Conservation (phyloP, 1,140 invertebrate genomes). For the Thrips palmi region DNA sequence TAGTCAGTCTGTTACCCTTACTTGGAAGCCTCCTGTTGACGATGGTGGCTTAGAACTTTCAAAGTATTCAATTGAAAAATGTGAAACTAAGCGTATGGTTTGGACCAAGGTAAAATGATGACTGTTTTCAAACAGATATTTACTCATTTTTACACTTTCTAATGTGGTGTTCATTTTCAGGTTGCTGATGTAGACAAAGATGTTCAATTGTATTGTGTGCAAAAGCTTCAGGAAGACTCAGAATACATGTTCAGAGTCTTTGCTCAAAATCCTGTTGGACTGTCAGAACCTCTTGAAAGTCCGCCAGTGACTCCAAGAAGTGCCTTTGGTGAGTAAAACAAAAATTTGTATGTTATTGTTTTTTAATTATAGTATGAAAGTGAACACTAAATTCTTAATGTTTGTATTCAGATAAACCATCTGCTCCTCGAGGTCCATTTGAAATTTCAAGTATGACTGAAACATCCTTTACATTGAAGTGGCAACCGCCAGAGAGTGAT, state of each 20-base stretch:
- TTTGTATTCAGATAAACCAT: constrained; percentile 45
- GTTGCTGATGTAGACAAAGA: constrained; percentile 57
- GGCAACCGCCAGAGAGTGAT: constrained; percentile 63
- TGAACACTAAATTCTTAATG: not conserved
- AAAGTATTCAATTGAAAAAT: constrained; percentile 66
- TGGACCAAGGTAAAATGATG: constrained; percentile 39
- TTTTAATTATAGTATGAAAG: constrained; percentile 1
- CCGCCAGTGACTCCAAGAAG: constrained; percentile 43
- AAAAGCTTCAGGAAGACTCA: constrained; percentile 53
- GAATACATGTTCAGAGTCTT: constrained; percentile 73
- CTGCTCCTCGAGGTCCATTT: constrained; percentile 56
- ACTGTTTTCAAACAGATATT: not conserved
- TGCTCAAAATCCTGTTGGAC: constrained; percentile 62
- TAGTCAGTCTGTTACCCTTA: constrained; percentile 47
- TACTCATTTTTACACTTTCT: not conserved
- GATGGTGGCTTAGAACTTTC: constrained; percentile 62
- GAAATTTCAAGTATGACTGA: constrained; percentile 62
- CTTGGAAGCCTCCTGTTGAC: constrained; percentile 65
- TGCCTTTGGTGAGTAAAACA: constrained; percentile 30
- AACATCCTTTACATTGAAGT: constrained; percentile 65
- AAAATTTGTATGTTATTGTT: not conserved
- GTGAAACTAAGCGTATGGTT: constrained; percentile 40
- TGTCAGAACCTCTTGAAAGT: constrained; percentile 53
- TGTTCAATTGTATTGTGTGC: constrained; percentile 48
- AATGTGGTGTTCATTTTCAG: constrained; percentile 19